Evolutionary conservation across 2,113 vertebrate genomes (phyloP).

Genomic region (Tympanuchus pallidicinctus): DNA sequence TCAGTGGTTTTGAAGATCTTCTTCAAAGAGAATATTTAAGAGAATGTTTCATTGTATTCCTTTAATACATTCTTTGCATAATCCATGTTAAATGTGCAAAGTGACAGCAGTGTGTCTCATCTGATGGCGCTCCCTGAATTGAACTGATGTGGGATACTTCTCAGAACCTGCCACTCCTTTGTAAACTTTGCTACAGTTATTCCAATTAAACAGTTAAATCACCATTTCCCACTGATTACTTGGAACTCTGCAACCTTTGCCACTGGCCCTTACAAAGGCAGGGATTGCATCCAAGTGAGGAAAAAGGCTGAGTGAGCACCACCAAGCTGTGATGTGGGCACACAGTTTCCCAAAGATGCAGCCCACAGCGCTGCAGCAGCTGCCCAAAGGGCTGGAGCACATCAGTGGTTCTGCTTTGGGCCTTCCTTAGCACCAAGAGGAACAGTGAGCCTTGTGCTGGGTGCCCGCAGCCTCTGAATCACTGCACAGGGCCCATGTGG

Average conservation of each 20-base stretch:
- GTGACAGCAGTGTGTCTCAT: not conserved
- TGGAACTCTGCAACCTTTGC: not conserved
- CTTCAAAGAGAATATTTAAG: not conserved
- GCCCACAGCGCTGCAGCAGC: not conserved
- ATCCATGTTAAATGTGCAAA: not conserved
- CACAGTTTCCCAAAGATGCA: not conserved
- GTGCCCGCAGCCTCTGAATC: not conserved
- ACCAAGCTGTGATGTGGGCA: not conserved
- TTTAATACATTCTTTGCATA: not conserved
- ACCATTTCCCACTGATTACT: not conserved
- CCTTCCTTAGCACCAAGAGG: not conserved
- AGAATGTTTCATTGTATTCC: not conserved
- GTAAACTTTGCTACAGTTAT: not conserved
- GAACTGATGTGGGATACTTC: not conserved
- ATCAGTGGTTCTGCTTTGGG: not conserved
- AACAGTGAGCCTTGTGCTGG: not conserved
- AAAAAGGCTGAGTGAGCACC: not conserved
- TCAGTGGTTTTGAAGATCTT: not conserved
- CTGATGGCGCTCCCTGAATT: not conserved
- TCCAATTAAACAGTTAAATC: not conserved
- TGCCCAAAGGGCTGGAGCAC: not conserved
- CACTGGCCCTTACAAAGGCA: not conserved
- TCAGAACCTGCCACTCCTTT: not conserved
- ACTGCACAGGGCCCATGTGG: fast-evolving
- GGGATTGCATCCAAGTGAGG: not conserved